These are phyloP conservation scores for Uropetala carovei DNA, from an alignment of 2,888 invertebrate species.

Conservation along the genomic window DNA sequence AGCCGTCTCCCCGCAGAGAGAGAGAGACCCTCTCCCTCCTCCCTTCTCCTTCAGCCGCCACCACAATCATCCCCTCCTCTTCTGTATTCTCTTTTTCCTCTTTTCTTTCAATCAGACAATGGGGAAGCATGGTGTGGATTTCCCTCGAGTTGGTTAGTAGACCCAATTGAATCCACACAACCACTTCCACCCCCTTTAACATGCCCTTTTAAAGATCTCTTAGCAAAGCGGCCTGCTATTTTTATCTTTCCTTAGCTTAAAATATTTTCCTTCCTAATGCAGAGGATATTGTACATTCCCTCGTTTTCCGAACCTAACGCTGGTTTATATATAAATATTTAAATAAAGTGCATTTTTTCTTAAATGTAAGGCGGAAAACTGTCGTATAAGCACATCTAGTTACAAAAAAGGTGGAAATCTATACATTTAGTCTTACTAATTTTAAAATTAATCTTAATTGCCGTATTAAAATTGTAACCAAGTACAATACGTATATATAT, in stretches of 20 bases:
- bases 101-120: conserved; percentile 13
- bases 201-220: conserved; percentile 5
- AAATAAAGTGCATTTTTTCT: no score
- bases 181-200: conserved; percentile 25
- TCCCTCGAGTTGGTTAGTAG: neutral
- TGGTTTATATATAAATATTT: no score
- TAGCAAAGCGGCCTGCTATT: neutral
- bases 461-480: no score
- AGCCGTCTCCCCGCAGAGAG: neutral
- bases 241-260: neutral
- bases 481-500: no score
- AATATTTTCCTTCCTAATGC: no score
- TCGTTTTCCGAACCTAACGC: no score
- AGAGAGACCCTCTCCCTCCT: neutral
- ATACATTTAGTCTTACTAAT: no score
- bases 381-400: no score
- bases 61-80: neutral
- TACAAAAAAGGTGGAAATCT: no score
- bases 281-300: no score
- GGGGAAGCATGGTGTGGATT: neutral
- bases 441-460: no score
- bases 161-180: conserved; percentile 12
- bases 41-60: neutral
- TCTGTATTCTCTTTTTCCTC: neutral
- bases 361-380: no score